Percentiles rank a stretch among this genome's conserved stretches.
These are phyloP conservation scores for Notarius quadriscutis DNA, from an alignment of 2,113 vertebrate genomes.

Conservation along the genomic window DNA sequence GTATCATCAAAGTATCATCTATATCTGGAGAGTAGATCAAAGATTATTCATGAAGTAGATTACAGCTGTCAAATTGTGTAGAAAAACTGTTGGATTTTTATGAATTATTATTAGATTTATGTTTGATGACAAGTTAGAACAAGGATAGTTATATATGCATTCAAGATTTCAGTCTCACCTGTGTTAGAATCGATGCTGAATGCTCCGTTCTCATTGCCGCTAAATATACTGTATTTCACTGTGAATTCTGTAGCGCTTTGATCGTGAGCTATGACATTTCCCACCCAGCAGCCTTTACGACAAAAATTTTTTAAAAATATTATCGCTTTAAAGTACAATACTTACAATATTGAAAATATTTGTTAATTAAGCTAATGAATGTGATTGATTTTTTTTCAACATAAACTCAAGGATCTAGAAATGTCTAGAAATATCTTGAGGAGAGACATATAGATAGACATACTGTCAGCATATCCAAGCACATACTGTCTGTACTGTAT, in stretches of 20 bases:
- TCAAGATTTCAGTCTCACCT: slow-evolving; percentile 70
- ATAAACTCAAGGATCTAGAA: too few species aligned
- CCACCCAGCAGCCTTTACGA: slow-evolving; percentile 78
- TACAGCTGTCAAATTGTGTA: background rate
- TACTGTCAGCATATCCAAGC: background rate
- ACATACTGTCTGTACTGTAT: background rate
- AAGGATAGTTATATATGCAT: background rate
- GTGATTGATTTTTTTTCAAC: background rate
- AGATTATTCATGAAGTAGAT: background rate
- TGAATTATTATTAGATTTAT: background rate
- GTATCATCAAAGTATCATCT: background rate
- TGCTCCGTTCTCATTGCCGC: slow-evolving; percentile 74
- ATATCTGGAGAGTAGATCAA: background rate
- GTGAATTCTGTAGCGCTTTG: slow-evolving; percentile 58
- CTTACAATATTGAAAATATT: background rate
- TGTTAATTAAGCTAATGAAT: background rate
- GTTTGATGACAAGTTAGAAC: background rate
- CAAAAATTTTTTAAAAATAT: background rate
- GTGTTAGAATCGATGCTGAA: slow-evolving; percentile 79
- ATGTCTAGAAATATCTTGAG: too few species aligned
- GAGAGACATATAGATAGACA: too few species aligned
- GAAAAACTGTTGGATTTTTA: background rate
- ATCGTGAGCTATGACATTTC: slow-evolving; percentile 78
- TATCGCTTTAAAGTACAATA: too few species aligned
- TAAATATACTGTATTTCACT: slow-evolving; percentile 82